These are phyloP conservation scores for Temnothorax rugatulus DNA, from an alignment of 2,888 invertebrate species.

Conservation along the genomic window DNA sequence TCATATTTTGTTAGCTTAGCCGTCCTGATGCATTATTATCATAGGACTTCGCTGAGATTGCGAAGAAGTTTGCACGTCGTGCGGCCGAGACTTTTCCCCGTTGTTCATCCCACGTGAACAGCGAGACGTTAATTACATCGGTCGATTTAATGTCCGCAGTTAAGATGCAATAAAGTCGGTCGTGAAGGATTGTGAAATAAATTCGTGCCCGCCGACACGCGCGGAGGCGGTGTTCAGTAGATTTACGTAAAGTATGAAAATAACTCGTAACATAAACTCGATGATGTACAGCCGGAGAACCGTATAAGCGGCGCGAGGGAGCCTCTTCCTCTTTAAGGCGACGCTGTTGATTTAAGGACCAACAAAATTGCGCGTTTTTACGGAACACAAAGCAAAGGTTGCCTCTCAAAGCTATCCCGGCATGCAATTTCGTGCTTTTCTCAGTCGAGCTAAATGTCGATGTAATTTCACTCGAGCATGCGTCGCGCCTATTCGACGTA, in stretches of 20 bases:
- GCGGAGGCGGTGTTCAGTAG: slow-evolving; percentile 61
- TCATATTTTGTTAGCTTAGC: slow-evolving; percentile 17
- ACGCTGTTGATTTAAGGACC: slow-evolving; percentile 45
- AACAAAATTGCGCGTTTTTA: slow-evolving; percentile 42
- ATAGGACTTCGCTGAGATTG: slow-evolving; percentile 18
- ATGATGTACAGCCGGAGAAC: slow-evolving; percentile 54
- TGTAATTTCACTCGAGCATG: slow-evolving; percentile 17
- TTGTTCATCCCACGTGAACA: slow-evolving; percentile 26
- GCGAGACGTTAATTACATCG: slow-evolving; percentile 53
- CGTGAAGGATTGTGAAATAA: slow-evolving; percentile 64
- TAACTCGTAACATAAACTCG: slow-evolving; percentile 72
- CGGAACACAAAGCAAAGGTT: slow-evolving; percentile 35
- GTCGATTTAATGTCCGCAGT: slow-evolving; percentile 64
- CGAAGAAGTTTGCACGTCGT: slow-evolving; percentile 29
- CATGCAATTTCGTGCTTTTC: slow-evolving; percentile 26
- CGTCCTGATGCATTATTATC: slow-evolving; percentile 35
- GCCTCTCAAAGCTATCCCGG: slow-evolving; percentile 15
- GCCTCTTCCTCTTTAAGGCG: slow-evolving; percentile 44
- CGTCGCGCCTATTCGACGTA: background rate
- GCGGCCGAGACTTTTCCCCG: slow-evolving; percentile 2
- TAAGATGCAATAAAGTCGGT: slow-evolving; percentile 60
- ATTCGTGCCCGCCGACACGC: slow-evolving; percentile 65
- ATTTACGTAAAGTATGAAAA: slow-evolving; percentile 71
- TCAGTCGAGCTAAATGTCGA: slow-evolving; percentile 8
- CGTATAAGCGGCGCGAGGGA: slow-evolving; percentile 11